Evolutionary conservation across 2,888 invertebrate species (phyloP).

Genomic region (Caenorhabditis sulstoni): DNA sequence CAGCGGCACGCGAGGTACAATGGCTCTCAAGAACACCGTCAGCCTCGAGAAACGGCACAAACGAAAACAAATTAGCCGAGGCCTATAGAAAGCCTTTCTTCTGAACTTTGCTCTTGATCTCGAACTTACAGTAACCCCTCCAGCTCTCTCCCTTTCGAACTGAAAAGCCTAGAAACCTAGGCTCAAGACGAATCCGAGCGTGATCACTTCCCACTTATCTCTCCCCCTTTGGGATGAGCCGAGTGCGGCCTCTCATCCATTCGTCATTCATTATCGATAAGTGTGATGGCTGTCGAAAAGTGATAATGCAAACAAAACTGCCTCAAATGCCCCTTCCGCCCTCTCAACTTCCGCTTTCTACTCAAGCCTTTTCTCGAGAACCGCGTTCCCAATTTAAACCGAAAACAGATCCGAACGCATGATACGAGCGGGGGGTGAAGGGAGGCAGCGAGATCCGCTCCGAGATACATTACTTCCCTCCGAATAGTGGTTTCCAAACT

Average conservation of each 20-base stretch:
- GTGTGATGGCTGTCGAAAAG: slow-evolving; percentile 43
- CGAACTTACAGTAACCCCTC: background rate
- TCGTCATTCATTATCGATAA: slow-evolving; percentile 34
- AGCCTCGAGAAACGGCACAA: slow-evolving; percentile 1
- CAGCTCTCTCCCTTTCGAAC: too few species aligned
- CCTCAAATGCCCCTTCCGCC: slow-evolving; percentile 4
- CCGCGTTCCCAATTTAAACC: slow-evolving; percentile 11
- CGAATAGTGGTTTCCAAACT: slow-evolving; percentile 4
- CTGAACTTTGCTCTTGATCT: too few species aligned
- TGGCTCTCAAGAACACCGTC: slow-evolving; percentile 14
- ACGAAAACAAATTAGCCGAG: slow-evolving; percentile 5
- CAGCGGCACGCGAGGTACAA: background rate
- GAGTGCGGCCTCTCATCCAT: background rate
- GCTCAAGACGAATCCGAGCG: too few species aligned
- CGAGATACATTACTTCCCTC: background rate
- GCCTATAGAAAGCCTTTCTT: background rate
- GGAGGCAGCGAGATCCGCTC: background rate
- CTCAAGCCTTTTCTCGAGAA: background rate
- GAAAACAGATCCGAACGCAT: background rate
- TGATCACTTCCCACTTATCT: too few species aligned
- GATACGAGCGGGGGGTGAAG: background rate
- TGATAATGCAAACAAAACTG: slow-evolving; percentile 36
- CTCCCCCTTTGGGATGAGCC: background rate
- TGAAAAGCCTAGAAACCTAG: too few species aligned
- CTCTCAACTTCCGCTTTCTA: slow-evolving; percentile 34